phyloP scores from a whole-genome alignment of 2,113 vertebrate genomes.

The Saccopteryx leptura region DNA sequence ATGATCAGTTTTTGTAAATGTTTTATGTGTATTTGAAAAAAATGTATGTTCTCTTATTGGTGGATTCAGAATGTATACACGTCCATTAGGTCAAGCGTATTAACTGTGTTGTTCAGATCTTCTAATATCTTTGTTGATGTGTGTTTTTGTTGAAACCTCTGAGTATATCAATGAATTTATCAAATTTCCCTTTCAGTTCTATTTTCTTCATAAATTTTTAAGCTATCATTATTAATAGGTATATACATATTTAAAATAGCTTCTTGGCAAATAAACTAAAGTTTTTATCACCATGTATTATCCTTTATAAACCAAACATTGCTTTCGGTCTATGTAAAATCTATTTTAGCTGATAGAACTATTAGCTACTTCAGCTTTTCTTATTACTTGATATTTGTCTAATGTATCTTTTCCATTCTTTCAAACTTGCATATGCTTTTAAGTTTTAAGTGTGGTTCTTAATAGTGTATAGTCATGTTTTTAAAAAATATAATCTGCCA shows the following conservation, averaged over 20 bases:
- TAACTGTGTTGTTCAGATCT: neutral
- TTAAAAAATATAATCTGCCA: neutral
- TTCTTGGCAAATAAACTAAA: neutral
- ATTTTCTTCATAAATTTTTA: slow-evolving; percentile 26
- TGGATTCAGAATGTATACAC: neutral
- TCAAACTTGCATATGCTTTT: neutral
- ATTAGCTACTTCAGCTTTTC: neutral
- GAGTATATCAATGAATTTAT: neutral
- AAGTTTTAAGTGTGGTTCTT: neutral
- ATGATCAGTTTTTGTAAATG: neutral
- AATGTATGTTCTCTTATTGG: neutral
- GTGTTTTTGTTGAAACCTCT: neutral
- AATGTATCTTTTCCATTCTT: neutral
- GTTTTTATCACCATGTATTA: neutral
- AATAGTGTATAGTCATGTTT: neutral
- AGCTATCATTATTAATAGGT: neutral
- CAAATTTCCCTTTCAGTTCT: neutral
- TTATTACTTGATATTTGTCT: neutral
- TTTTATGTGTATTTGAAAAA: neutral
- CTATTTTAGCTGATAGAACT: neutral
- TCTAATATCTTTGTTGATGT: neutral
- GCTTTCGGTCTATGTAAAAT: neutral
- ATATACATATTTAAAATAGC: neutral
- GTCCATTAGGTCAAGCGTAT: neutral
- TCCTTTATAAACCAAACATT: neutral